Base-by-base conservation (phyloP, 2,888 invertebrate species). In the Cremastinae sp. region DNA sequence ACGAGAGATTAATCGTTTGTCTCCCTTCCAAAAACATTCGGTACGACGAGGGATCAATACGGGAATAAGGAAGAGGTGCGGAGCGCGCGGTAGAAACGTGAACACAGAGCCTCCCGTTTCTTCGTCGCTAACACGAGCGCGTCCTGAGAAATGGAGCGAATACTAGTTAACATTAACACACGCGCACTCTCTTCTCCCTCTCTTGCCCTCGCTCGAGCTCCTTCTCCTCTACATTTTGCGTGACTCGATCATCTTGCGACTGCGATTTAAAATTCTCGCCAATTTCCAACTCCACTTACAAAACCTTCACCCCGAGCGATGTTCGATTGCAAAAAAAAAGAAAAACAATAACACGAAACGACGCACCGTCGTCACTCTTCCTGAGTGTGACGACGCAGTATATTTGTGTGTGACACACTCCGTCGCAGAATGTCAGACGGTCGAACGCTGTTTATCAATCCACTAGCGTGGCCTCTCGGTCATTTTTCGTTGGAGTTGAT, bases 21-120 rank as follows among this genome's bases (percentile, higher is more conserved):
- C 45, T 55, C 55, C 28, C 53, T 41, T 37, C 59, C 72, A 56
- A 71, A 65, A 73, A 62, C 61, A 70, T 62, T 76, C 73, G 59
- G 61, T 51, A 56, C 43, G 55, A 64, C n/a, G 75, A 68, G 73
- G 76, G 76, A 76, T 76, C 76, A 65, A 76, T 76, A 76, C 76
- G 73, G 53, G 56, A 72, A 53, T 66, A 68, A 73, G 59, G 76
- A 73, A 41, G 51, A 51, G 64, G 61, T 53, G 28, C 61, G 22
- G 64, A 14, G 55, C 22, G 64, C 9, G 55, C 22, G 3, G 59
- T 59, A 59, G 43, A 43, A 59, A 59, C 43, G 22, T 45, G 59
- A 12, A 22, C 12, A 59, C 35, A 59, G 64, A 20, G 12, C 53
- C 49, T 64, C 53, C 53, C 35, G 39, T 53, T 53, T 45, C 45